Evolutionary conservation across 2,113 vertebrate genomes (phyloP).

Genomic region (Empidonax alnorum): DNA sequence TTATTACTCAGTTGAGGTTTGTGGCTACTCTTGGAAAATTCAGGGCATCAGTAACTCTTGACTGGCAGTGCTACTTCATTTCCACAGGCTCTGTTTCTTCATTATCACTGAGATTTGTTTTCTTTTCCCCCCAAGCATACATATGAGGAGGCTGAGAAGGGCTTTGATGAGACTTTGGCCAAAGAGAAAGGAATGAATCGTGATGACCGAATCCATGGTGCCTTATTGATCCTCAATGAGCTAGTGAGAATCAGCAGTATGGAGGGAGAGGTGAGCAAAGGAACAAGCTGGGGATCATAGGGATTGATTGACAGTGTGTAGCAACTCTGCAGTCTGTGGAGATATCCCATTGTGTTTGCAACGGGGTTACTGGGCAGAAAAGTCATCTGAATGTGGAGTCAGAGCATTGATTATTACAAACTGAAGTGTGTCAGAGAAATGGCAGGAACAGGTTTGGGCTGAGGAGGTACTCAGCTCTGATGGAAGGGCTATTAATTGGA

Average conservation of each 20-base stretch:
- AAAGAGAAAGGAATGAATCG: slow-evolving; percentile 99
- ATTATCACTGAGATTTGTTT: not conserved
- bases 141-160: slow-evolving; percentile 95
- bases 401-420: not conserved
- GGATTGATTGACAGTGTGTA: not conserved
- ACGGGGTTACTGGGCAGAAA: not conserved
- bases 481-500: not conserved
- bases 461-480: not conserved
- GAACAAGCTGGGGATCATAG: fast-evolving
- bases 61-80: not conserved
- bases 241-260: slow-evolving; percentile 98
- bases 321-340: not conserved
- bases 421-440: not conserved
- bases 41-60: not conserved
- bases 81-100: not conserved
- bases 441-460: not conserved
- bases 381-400: not conserved
- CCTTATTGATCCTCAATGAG: slow-evolving; percentile 95
- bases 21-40: not conserved
- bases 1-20: not conserved
- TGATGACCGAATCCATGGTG: slow-evolving; percentile 93
- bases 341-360: not conserved
- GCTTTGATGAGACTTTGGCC: slow-evolving; percentile 94
- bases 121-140: slow-evolving; percentile 83
- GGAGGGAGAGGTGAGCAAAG: slow-evolving; percentile 93